Conservation (phyloP, 2,888 invertebrate genomes). For the Napeogenes sylphis region DNA sequence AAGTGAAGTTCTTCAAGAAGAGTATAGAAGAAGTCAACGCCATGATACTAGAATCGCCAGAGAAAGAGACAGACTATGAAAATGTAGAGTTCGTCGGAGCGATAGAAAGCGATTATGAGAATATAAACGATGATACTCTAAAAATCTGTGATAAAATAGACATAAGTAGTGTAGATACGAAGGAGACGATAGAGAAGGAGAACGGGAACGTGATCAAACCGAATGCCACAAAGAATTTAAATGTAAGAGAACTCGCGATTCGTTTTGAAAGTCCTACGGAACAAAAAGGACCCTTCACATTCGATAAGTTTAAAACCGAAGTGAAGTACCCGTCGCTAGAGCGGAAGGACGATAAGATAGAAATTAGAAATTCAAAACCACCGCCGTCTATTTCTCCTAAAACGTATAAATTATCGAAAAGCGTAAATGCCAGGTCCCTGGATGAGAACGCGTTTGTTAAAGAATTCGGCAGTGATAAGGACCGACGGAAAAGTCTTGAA, state of each 20-base stretch:
- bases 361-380: conserved; percentile 53
- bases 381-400: conserved; percentile 81
- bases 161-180: conserved; percentile 36
- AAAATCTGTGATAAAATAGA: conserved; percentile 59
- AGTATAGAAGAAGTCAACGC: conserved; percentile 84
- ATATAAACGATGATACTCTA: conserved; percentile 57
- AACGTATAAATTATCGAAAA: conserved; percentile 76
- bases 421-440: conserved; percentile 82
- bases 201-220: conserved; percentile 58
- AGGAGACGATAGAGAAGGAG: conserved; percentile 48
- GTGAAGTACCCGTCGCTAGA: conserved; percentile 62
- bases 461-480: conserved; percentile 77
- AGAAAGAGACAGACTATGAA: conserved; percentile 57
- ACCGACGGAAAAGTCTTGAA: conserved; percentile 80
- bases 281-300: conserved; percentile 75
- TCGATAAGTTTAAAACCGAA: conserved; percentile 71
- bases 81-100: conserved; percentile 50
- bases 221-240: conserved; percentile 54
- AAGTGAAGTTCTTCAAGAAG: conserved; percentile 85
- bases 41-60: conserved; percentile 57
- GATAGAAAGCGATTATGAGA: conserved; percentile 55
- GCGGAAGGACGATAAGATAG: conserved; percentile 47
- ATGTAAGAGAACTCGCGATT: conserved; percentile 80
- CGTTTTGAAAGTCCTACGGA: conserved; percentile 82
- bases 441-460: conserved; percentile 86